Evolutionary conservation across 2,888 invertebrate genomes (phyloP).

Genomic region (Campaea margaritaria): DNA sequence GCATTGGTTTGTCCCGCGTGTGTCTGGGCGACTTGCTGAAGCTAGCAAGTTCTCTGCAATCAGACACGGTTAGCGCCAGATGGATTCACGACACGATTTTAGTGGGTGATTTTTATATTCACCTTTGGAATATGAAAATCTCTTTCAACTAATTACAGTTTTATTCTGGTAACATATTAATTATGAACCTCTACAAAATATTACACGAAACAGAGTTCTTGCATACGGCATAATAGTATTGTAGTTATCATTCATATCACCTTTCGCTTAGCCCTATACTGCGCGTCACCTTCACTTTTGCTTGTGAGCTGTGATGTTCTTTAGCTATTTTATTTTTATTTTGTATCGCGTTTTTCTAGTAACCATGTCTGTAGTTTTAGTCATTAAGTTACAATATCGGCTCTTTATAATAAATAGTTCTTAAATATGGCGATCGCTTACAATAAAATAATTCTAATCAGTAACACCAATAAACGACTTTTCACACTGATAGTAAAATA

Average conservation of each 20-base stretch:
- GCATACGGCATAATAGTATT: slow-evolving; percentile 36
- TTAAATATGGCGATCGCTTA: slow-evolving; percentile 51
- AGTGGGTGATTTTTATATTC: slow-evolving; percentile 83
- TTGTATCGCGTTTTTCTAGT: slow-evolving; percentile 63
- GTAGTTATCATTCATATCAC: slow-evolving; percentile 74
- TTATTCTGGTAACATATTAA: slow-evolving; percentile 58
- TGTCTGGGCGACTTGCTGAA: slow-evolving; percentile 81
- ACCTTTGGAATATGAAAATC: slow-evolving; percentile 75
- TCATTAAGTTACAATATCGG: slow-evolving; percentile 69
- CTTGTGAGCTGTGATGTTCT: slow-evolving; percentile 79
- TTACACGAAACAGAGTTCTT: slow-evolving; percentile 25
- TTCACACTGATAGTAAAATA: slow-evolving; percentile 25
- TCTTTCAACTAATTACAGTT: slow-evolving; percentile 76
- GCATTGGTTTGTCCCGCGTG: slow-evolving; percentile 56
- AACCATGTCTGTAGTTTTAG: slow-evolving; percentile 67
- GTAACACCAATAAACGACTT: slow-evolving; percentile 30
- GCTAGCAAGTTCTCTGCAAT: slow-evolving; percentile 78
- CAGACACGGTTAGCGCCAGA: slow-evolving; percentile 73
- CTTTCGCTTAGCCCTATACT: slow-evolving; percentile 63
- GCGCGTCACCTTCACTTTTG: slow-evolving; percentile 71
- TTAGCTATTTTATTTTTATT: slow-evolving; percentile 68
- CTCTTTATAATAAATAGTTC: slow-evolving; percentile 57
- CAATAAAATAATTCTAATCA: slow-evolving; percentile 47
- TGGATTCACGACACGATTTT: slow-evolving; percentile 67
- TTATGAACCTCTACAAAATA: slow-evolving; percentile 43